A percentile compares a stretch with the other conserved stretches of the same genome.
phyloP scores from a whole-genome alignment of 1,140 invertebrate species.

The Drosophila nikananu region DNA sequence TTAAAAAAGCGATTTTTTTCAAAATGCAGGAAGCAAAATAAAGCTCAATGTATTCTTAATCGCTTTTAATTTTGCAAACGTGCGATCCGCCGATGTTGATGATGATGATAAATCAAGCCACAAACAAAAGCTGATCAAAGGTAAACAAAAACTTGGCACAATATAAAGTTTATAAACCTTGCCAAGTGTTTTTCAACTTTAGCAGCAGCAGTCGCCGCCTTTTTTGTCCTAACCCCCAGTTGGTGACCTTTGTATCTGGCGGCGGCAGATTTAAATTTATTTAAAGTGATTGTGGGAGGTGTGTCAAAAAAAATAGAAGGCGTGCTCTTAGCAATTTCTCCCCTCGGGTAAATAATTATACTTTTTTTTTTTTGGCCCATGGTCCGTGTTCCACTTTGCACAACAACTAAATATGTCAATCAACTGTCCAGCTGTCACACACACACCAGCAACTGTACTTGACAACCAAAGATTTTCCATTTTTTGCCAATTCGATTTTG shows the following conservation, averaged over 20 bases:
- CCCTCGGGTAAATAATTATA: slow-evolving; percentile 38
- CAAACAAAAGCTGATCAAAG: slow-evolving; percentile 33
- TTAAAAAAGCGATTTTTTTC: slow-evolving; percentile 25
- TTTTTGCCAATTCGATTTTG: slow-evolving; percentile 42
- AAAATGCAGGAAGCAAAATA: slow-evolving; percentile 47
- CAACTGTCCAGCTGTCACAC: slow-evolving; percentile 64
- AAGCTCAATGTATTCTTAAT: slow-evolving; percentile 59
- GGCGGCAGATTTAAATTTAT: not conserved
- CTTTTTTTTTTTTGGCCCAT: slow-evolving; percentile 31
- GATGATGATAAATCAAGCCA: slow-evolving; percentile 43
- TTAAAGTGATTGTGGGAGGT: slow-evolving; percentile 23
- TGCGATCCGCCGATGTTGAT: slow-evolving; percentile 15
- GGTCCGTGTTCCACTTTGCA: slow-evolving; percentile 69
- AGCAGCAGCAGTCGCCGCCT: not conserved
- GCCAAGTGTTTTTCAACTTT: slow-evolving; percentile 39
- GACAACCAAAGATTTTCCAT: slow-evolving; percentile 60
- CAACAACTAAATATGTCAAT: slow-evolving; percentile 80
- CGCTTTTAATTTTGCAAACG: slow-evolving; percentile 51
- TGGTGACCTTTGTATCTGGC: slow-evolving; percentile 20
- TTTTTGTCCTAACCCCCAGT: slow-evolving; percentile 1
- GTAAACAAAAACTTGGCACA: slow-evolving; percentile 12
- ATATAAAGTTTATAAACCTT: slow-evolving; percentile 30
- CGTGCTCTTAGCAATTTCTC: slow-evolving; percentile 33
- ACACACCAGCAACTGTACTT: slow-evolving; percentile 48
- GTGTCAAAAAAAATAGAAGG: slow-evolving; percentile 25